Evolutionary conservation across 2,113 vertebrate species (phyloP).

Genomic region (Argyrosomus japonicus): DNA sequence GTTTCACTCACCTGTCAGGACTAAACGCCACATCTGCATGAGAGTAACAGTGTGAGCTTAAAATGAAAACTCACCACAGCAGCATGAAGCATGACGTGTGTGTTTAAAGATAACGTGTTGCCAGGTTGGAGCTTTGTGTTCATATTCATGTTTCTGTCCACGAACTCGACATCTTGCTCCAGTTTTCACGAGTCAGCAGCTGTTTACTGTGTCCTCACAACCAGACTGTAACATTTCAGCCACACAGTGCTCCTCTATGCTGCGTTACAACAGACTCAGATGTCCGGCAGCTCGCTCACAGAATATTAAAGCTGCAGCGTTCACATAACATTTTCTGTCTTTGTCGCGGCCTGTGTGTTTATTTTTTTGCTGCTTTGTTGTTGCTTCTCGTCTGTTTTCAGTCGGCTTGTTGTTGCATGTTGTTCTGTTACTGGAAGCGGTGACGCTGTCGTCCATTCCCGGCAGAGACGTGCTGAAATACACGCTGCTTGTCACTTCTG

Average conservation of each 20-base stretch:
- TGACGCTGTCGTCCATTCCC: background rate
- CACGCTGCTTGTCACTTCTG: background rate
- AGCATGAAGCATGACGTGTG: slow-evolving; percentile 1
- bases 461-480: background rate
- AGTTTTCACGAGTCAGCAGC: no score
- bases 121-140: no score
- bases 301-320: no score
- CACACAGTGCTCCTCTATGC: background rate
- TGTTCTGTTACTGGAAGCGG: background rate
- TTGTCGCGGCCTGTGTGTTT: background rate
- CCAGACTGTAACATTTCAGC: no score
- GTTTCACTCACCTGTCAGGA: slow-evolving; percentile 6
- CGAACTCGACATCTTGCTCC: no score
- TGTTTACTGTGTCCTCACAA: no score
- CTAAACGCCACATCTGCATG: slow-evolving; percentile 12
- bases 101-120: no score
- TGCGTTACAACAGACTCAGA: background rate
- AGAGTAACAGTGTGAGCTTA: background rate
- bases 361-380: background rate
- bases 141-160: no score
- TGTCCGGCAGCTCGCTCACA: no score
- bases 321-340: no score
- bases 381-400: background rate
- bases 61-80: background rate
- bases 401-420: background rate